Evolutionary conservation across 2,888 invertebrate genomes (phyloP).

Genomic region (Dynastes hyllus): DNA sequence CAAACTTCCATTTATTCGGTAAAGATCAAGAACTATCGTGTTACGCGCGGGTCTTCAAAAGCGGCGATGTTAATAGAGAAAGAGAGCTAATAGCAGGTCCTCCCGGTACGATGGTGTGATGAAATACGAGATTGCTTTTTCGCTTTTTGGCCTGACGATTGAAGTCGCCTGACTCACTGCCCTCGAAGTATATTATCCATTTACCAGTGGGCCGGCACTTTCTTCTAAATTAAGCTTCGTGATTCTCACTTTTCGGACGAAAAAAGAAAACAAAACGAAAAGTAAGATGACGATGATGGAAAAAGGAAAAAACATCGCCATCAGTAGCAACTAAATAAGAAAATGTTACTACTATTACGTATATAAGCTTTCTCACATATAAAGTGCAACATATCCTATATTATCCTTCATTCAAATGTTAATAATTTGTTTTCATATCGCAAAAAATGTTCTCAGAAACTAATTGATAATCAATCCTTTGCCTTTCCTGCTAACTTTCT

Average conservation of each 20-base stretch:
- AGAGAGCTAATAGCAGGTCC: slow-evolving; percentile 47
- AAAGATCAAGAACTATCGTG: slow-evolving; percentile 36
- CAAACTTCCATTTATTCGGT: slow-evolving; percentile 16
- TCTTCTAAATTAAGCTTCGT: slow-evolving; percentile 10
- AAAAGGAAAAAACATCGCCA: no score
- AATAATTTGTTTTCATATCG: no score
- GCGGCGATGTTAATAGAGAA: slow-evolving; percentile 53
- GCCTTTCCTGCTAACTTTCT: no score
- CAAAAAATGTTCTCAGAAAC: no score
- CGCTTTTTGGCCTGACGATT: no score
- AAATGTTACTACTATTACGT: no score
- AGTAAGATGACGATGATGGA: neutral
- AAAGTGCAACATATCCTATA: no score
- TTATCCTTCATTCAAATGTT: no score
- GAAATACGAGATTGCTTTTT: no score
- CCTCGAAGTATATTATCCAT: neutral
- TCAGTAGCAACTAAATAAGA: no score
- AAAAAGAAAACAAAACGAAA: slow-evolving; percentile 3
- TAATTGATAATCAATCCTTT: no score
- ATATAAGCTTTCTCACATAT: no score
- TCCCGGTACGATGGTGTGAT: neutral
- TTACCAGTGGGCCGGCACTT: neutral
- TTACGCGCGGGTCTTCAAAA: slow-evolving; percentile 25
- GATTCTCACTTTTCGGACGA: slow-evolving; percentile 6
- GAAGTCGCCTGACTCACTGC: neutral